A percentile compares a stretch with the other conserved stretches of the same genome.
These are phyloP conservation scores for Madoqua kirkii DNA, from an alignment of 2,113 vertebrate genomes.

Conservation along the genomic window DNA sequence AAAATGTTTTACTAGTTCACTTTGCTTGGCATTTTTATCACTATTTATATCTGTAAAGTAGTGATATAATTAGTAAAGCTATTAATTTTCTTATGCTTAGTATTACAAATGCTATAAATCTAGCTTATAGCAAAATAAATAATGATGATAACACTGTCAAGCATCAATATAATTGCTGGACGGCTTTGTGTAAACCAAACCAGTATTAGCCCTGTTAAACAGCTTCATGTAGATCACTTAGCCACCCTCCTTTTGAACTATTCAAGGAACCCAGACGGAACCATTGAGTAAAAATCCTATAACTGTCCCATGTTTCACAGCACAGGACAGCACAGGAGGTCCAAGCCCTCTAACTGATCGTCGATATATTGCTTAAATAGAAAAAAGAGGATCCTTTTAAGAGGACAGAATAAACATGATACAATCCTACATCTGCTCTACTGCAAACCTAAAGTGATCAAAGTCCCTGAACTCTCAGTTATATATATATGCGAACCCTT, in stretches of 20 bases:
- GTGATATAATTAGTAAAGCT: slow-evolving; percentile 83
- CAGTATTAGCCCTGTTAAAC: slow-evolving; percentile 69
- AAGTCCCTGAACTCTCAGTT: not conserved
- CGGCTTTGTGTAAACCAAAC: slow-evolving; percentile 69
- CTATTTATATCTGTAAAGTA: slow-evolving; percentile 79
- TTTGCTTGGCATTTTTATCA: slow-evolving; percentile 81
- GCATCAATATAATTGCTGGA: slow-evolving; percentile 72
- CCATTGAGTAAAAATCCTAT: not conserved
- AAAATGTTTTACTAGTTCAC: slow-evolving; percentile 79
- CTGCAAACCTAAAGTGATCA: not conserved
- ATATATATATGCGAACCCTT: not conserved
- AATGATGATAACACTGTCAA: slow-evolving; percentile 78
- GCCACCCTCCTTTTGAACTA: slow-evolving; percentile 43
- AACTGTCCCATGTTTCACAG: not conserved
- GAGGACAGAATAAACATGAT: not conserved
- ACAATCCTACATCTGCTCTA: not conserved
- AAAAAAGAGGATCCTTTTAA: not conserved
- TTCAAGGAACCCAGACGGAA: slow-evolving; percentile 36
- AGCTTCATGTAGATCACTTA: slow-evolving; percentile 70
- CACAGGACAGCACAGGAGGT: not conserved
- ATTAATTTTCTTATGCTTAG: slow-evolving; percentile 82
- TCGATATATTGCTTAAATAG: not conserved
- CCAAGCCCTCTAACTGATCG: not conserved
- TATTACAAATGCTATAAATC: slow-evolving; percentile 78
- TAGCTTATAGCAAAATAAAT: slow-evolving; percentile 79